These are phyloP conservation scores for Pocillopora damicornis DNA, from an alignment of 64 coral and sea anemone genomes.

Conservation along the genomic window DNA sequence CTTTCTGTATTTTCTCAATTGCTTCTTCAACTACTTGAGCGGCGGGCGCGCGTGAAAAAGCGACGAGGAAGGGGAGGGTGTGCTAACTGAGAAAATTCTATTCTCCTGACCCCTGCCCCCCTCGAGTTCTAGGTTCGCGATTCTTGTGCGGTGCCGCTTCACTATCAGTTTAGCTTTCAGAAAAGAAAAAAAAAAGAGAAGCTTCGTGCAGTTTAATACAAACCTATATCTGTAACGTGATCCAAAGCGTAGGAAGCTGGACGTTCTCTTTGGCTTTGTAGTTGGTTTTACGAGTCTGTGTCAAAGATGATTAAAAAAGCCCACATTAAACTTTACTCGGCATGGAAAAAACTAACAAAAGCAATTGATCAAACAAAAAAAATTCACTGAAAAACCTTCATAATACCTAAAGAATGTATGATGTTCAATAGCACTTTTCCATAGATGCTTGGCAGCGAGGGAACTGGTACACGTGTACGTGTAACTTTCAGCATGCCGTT, in stretches of 20 bases:
- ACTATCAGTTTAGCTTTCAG: too few relatives aligned
- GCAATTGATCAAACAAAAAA: too few relatives aligned
- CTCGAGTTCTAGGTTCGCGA: too few relatives aligned
- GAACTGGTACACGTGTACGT: slow-evolving; percentile 58
- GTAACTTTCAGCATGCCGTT: slow-evolving; percentile 13
- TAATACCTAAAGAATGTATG: slow-evolving; percentile 94
- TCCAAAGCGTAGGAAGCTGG: slow-evolving; percentile 78
- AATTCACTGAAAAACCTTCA: not conserved
- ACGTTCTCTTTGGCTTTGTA: slow-evolving; percentile 62
- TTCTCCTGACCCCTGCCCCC: too few relatives aligned
- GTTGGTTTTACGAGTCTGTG: slow-evolving; percentile 77
- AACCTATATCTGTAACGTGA: slow-evolving; percentile 97
- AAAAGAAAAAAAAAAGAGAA: too few relatives aligned
- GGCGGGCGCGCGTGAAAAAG: too few relatives aligned
- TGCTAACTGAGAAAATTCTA: too few relatives aligned
- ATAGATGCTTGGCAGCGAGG: slow-evolving; percentile 86
- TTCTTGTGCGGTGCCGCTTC: too few relatives aligned
- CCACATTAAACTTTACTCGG: not conserved
- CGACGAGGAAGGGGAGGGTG: too few relatives aligned
- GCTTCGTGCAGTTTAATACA: not conserved
- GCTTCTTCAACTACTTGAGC: too few relatives aligned
- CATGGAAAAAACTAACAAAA: too few relatives aligned
- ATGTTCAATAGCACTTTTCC: slow-evolving; percentile 94
- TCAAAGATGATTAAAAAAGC: not conserved
- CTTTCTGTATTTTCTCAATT: too few relatives aligned